Evolutionary conservation across 2,797 vertebrate genomes (phyloP).

Genomic region (Halcyon chelicuti): DNA sequence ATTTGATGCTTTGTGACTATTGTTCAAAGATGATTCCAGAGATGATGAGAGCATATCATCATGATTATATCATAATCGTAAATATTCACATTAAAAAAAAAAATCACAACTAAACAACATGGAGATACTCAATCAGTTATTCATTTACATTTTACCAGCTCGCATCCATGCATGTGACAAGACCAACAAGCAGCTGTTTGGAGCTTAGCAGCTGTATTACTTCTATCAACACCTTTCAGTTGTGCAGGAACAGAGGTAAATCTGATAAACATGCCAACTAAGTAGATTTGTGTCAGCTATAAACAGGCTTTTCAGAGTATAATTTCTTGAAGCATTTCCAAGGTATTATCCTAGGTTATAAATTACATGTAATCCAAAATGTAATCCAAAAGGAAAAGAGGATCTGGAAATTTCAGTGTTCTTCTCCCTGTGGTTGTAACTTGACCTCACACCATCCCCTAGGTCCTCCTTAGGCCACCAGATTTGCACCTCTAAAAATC

Average conservation of each 20-base stretch:
- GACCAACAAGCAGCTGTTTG: background rate
- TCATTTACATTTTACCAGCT: conserved; percentile 21
- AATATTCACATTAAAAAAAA: background rate
- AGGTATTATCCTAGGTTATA: background rate
- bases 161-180: background rate
- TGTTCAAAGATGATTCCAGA: background rate
- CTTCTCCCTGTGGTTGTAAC: background rate
- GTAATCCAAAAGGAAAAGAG: background rate
- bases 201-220: background rate
- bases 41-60: background rate
- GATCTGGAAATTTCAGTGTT: background rate
- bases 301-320: background rate
- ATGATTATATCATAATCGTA: background rate
- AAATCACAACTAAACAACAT: no score
- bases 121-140: background rate
- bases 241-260: conserved; percentile 18
- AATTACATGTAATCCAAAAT: background rate
- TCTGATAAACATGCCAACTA: background rate
- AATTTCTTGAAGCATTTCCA: conserved; percentile 20
- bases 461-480: background rate
- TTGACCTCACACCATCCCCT: background rate
- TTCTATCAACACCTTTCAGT: conserved; percentile 7
- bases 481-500: background rate
- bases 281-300: conserved; percentile 12
- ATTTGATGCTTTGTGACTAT: background rate